Percentiles rank a stretch among this genome's conserved stretches.
These are phyloP conservation scores for Emys orbicularis DNA, from an alignment of 2,797 vertebrate species.

Conservation along the genomic window DNA sequence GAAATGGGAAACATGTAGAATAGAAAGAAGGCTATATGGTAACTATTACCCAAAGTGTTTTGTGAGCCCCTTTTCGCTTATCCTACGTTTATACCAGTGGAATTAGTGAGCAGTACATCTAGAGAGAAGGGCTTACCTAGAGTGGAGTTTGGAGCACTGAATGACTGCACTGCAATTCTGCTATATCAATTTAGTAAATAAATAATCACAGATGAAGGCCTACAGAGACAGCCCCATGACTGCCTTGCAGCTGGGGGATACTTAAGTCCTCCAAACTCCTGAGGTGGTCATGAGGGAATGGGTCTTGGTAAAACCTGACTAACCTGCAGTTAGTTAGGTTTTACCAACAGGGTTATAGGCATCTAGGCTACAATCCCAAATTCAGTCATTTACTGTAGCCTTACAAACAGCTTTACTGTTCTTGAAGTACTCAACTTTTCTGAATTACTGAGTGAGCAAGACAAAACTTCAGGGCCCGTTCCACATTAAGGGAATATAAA, in stretches of 20 bases:
- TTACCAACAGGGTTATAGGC: not conserved
- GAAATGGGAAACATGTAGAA: accelerated
- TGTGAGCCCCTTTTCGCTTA: not conserved
- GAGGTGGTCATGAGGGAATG: not conserved
- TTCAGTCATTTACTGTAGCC: not conserved
- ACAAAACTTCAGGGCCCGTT: not conserved
- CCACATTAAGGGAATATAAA: no score
- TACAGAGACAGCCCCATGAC: not conserved
- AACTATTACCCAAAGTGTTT: not conserved
- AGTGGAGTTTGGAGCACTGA: accelerated
- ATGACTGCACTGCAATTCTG: not conserved
- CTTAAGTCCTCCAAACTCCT: not conserved
- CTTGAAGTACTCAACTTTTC: not conserved
- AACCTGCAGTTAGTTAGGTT: not conserved
- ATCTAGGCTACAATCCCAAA: accelerated
- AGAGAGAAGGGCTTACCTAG: accelerated
- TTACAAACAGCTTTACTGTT: not conserved
- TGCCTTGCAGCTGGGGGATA: not conserved
- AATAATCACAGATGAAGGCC: not conserved
- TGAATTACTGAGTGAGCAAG: not conserved
- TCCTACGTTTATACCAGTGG: not conserved
- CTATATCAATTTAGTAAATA: not conserved
- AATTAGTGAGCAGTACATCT: not conserved
- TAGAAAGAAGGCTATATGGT: not conserved
- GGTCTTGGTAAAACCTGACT: no score